Evolutionary conservation across 2,888 invertebrate genomes (phyloP).

Genomic region (Ypsolopha sequella): DNA sequence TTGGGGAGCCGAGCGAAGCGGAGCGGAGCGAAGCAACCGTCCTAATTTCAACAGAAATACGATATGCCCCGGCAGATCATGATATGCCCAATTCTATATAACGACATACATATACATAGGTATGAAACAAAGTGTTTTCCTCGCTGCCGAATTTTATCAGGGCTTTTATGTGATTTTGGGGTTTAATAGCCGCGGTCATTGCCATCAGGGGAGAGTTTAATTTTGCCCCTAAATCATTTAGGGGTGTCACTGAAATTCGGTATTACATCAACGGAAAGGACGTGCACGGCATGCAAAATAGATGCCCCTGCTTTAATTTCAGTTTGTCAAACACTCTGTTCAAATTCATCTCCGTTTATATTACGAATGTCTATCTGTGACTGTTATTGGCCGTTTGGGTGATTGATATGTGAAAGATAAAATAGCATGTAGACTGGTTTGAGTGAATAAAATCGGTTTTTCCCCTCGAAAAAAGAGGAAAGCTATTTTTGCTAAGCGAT

Average conservation of each 20-base stretch:
- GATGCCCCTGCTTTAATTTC: background rate
- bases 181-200: slow-evolving; percentile 7
- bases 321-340: background rate
- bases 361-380: too few relatives aligned
- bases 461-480: background rate
- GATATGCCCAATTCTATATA: too few relatives aligned
- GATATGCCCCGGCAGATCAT: too few relatives aligned
- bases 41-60: too few relatives aligned
- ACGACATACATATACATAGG: background rate
- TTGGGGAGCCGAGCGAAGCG: too few relatives aligned
- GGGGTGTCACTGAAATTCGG: slow-evolving; percentile 7
- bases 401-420: too few relatives aligned
- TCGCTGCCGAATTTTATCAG: background rate
- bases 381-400: too few relatives aligned
- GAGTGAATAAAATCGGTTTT: too few relatives aligned
- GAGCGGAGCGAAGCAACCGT: too few relatives aligned
- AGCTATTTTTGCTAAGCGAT: background rate
- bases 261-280: background rate
- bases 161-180: slow-evolving; percentile 2
- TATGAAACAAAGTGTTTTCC: background rate
- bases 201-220: slow-evolving; percentile 23
- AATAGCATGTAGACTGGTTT: too few relatives aligned
- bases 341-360: too few relatives aligned
- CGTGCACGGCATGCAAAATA: background rate
- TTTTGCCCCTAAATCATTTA: slow-evolving; percentile 36